A percentile compares a stretch with the other conserved stretches of the same genome.
These are phyloP conservation scores for Spinibarbus caldwelli DNA, from an alignment of 2,797 vertebrate genomes.

Conservation along the genomic window DNA sequence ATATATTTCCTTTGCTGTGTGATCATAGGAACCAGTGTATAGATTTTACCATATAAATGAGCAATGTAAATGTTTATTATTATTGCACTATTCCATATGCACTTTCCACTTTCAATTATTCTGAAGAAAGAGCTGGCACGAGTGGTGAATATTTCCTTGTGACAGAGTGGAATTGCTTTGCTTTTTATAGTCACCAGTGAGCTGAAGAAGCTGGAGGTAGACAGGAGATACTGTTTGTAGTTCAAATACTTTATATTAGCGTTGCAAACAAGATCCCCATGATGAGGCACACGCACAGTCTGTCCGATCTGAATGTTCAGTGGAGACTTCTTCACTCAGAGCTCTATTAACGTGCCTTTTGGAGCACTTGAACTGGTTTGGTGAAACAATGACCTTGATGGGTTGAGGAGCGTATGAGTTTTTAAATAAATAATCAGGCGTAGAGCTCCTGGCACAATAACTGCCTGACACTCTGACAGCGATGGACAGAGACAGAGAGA, in stretches of 20 bases:
- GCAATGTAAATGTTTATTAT: conserved; percentile 61
- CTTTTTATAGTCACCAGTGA: conserved; percentile 34
- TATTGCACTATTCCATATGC: conserved; percentile 53
- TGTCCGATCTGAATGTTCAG: too few species aligned
- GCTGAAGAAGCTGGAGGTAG: conserved; percentile 19
- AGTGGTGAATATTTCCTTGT: conserved; percentile 20
- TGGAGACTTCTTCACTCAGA: background rate
- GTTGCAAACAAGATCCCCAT: too few species aligned
- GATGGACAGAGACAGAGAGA: conserved; percentile 54
- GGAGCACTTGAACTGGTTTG: conserved; percentile 9
- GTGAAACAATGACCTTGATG: conserved; percentile 51
- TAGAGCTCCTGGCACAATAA: conserved; percentile 44
- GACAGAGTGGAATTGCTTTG: conserved; percentile 34
- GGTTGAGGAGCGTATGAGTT: conserved; percentile 34
- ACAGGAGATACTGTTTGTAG: conserved; percentile 14
- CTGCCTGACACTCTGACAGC: conserved; percentile 51
- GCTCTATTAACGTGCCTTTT: background rate
- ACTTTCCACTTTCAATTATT: conserved; percentile 51
- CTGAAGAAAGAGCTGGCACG: conserved; percentile 68
- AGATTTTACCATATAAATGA: conserved; percentile 59
- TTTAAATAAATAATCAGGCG: conserved; percentile 57
- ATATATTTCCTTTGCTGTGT: conserved; percentile 45
- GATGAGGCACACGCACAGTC: background rate
- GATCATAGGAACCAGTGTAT: conserved; percentile 26
- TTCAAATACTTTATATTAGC: too few species aligned